Conservation (phyloP, 2,113 vertebrate genomes). For the Lucifuga dentata region DNA sequence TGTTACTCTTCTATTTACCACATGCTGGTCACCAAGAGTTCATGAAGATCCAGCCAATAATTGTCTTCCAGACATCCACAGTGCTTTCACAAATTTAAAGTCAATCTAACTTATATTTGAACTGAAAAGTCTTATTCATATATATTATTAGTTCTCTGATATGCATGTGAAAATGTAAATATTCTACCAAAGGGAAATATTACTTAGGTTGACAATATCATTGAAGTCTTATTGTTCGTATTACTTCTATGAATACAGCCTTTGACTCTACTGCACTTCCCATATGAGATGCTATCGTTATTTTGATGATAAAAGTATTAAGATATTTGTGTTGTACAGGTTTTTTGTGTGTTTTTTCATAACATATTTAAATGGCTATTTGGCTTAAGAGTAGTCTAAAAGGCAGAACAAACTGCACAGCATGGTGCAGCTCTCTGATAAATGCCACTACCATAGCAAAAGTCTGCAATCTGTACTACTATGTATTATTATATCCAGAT, state of each 20-base stretch:
- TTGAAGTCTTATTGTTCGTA: conserved; percentile 47
- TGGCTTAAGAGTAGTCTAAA: conserved; percentile 21
- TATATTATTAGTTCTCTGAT: conserved; percentile 10
- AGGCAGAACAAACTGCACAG: not conserved
- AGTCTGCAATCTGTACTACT: conserved; percentile 13
- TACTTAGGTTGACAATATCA: conserved; percentile 28
- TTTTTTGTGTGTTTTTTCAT: conserved; percentile 24
- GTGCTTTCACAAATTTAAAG: not conserved
- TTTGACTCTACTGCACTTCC: conserved; percentile 28
- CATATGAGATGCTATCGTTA: not conserved
- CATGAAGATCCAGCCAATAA: conserved; percentile 14
- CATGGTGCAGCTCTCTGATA: not conserved
- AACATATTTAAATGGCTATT: conserved; percentile 28
- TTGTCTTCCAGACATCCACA: conserved; percentile 8
- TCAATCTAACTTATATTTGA: not conserved
- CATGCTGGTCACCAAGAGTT: conserved; percentile 18
- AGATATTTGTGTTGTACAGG: conserved; percentile 11
- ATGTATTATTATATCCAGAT: conserved; percentile 22
- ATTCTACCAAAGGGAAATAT: conserved; percentile 49
- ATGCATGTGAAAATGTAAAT: conserved; percentile 57
- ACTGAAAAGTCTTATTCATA: conserved; percentile 12
- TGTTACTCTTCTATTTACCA: conserved; percentile 2
- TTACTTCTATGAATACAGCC: conserved; percentile 37
- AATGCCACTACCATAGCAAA: conserved; percentile 8
- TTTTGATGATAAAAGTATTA: not conserved